Base-by-base conservation (phyloP, 2,888 invertebrate species). In the Isotomurus palustris region DNA sequence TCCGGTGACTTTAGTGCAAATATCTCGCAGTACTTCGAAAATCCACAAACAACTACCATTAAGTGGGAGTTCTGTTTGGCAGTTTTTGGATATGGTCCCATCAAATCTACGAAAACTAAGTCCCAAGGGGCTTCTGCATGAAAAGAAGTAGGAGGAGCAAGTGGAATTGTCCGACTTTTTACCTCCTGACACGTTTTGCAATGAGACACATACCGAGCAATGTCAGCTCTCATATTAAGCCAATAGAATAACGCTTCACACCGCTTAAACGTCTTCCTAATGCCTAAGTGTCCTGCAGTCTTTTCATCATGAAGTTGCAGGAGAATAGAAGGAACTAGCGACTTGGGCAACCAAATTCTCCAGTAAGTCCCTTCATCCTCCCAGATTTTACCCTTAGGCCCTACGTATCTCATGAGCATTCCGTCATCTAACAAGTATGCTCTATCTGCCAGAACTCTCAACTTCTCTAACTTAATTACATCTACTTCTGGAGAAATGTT, bases 51-150 rank as follows among this genome's bases (percentile, higher is more conserved):
- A 1, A 59, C 8, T 1, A 58, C 62, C 14, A 66, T 27, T 14
- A 60, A 10, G 38, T 59, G 53, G 17, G 48, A 43, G 38, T 48
- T 56, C 2, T 45, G 35, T 1, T 57, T 45, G 6, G 38, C 25
- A 12, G 45, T 40, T 47, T 36, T 56, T 1, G 56, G 27, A 43
- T 59, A 64, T 4, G 67, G 62, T 6, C 67, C 65, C 56, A 61
- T 63, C 4, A 63, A 19, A 52, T 68, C 68, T 0, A 55, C 36
- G 0, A 43, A 41, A 1, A 68, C 5, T 0, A 45, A 14, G 1
- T 48, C 44, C 56, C 57, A 64, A 1, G 61, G 51, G 5, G 27
- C 40, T 1, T 61, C 48, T 1, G 55, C 10, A 4, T 27, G 24
- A 10, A 40, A 19, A 10, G 49, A 12, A 2, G 48, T 21, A 6